These are phyloP conservation scores for Lontra canadensis DNA, from an alignment of 2,113 vertebrate species.

Conservation along the genomic window DNA sequence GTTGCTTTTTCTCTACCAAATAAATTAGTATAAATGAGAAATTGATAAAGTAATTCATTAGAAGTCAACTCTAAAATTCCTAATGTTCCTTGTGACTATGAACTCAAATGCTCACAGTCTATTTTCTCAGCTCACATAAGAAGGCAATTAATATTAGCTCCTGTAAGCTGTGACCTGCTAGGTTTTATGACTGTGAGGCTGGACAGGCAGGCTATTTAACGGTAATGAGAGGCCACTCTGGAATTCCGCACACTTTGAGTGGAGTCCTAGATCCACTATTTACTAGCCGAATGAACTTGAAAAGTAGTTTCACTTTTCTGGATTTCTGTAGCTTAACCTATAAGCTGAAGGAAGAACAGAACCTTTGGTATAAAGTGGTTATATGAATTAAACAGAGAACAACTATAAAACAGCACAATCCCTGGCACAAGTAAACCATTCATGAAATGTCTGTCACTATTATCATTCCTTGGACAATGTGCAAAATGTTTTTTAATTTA, in stretches of 20 bases:
- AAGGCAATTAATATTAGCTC: background rate
- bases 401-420: background rate
- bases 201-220: background rate
- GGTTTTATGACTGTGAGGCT: background rate
- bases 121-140: background rate
- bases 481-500: background rate
- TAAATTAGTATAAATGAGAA: slow-evolving; percentile 51
- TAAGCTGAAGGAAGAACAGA: background rate
- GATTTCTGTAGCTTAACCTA: background rate
- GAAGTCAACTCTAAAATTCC: background rate
- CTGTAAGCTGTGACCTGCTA: background rate
- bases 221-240: background rate
- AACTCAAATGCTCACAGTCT: background rate
- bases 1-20: background rate
- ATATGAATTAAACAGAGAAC: background rate
- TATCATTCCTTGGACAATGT: background rate
- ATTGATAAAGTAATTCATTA: slow-evolving; percentile 42
- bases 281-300: background rate
- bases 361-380: background rate
- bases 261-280: background rate
- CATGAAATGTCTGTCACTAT: background rate
- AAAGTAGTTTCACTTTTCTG: background rate
- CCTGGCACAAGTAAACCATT: background rate
- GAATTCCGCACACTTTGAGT: background rate
- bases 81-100: background rate